phyloP scores from a whole-genome alignment of 1,140 invertebrate genomes.

The Probaryconus sp. region DNA sequence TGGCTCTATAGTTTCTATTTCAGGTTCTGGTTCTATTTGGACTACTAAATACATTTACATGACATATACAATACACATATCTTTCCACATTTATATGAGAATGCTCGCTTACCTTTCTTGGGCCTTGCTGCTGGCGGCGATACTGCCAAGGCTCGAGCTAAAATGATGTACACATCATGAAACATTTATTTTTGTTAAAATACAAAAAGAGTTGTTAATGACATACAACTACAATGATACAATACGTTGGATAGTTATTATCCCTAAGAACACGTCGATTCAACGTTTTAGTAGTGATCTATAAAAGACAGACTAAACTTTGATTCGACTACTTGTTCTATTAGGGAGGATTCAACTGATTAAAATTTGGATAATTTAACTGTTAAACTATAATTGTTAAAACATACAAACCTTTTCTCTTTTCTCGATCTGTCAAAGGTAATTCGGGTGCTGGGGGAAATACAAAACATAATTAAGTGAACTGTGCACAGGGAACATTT shows the following conservation, averaged over 20 bases:
- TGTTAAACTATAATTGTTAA: background rate
- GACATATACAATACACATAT: constrained; percentile 31
- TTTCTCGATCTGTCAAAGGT: constrained; percentile 73
- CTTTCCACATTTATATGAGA: constrained; percentile 14
- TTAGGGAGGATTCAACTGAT: no score
- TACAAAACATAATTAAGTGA: constrained; percentile 67
- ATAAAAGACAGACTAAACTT: no score
- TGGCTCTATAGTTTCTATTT: constrained; percentile 34
- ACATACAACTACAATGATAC: no score
- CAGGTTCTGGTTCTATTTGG: constrained; percentile 38
- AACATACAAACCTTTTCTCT: constrained; percentile 73
- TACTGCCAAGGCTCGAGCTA: constrained; percentile 70
- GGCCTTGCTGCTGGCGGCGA: constrained; percentile 53
- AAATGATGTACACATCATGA: constrained; percentile 57
- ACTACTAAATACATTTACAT: constrained; percentile 52
- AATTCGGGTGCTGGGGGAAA: constrained; percentile 64
- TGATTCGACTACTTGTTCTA: no score
- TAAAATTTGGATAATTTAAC: no score
- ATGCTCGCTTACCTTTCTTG: constrained; percentile 63
- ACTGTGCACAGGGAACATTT: constrained; percentile 10
- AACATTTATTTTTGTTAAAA: constrained; percentile 12
- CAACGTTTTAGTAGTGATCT: no score
- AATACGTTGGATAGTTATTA: no score
- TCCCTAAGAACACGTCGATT: no score
- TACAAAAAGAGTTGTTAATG: background rate